Evolutionary conservation across 2,888 invertebrate genomes (phyloP).

Genomic region (Eupithecia centaureata): DNA sequence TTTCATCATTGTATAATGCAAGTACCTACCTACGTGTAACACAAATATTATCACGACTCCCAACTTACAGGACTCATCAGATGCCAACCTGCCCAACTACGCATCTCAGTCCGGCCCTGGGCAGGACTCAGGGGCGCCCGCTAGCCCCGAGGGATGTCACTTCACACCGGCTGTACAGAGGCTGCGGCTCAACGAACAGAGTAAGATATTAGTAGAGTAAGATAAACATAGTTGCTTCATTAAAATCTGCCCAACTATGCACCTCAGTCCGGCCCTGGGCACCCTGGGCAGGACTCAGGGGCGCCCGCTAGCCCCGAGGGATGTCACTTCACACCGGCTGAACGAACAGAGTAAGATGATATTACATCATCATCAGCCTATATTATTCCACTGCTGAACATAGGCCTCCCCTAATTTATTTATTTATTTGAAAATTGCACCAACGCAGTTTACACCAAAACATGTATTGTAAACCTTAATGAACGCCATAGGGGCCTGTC

Average conservation of each 20-base stretch:
- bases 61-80: constrained; percentile 60
- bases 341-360: constrained; percentile 71
- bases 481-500: too few species aligned
- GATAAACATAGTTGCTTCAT: too few species aligned
- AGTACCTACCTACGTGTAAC: not conserved
- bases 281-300: constrained; percentile 63
- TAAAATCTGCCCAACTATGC: constrained; percentile 54
- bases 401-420: too few species aligned
- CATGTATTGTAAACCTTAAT: too few species aligned
- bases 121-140: constrained; percentile 75
- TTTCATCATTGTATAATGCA: not conserved
- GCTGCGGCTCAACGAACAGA: constrained; percentile 73
- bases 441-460: too few species aligned
- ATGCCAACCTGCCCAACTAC: constrained; percentile 58
- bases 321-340: constrained; percentile 70
- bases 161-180: constrained; percentile 74
- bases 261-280: constrained; percentile 55
- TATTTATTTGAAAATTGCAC: too few species aligned
- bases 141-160: constrained; percentile 69
- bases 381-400: too few species aligned
- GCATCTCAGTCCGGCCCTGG: constrained; percentile 56
- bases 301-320: constrained; percentile 75
- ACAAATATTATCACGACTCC: not conserved
- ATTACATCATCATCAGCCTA: too few species aligned
- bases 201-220: constrained; percentile 48